These are phyloP conservation scores for Thermophis baileyi DNA, from an alignment of 2,113 vertebrate genomes.

Conservation along the genomic window DNA sequence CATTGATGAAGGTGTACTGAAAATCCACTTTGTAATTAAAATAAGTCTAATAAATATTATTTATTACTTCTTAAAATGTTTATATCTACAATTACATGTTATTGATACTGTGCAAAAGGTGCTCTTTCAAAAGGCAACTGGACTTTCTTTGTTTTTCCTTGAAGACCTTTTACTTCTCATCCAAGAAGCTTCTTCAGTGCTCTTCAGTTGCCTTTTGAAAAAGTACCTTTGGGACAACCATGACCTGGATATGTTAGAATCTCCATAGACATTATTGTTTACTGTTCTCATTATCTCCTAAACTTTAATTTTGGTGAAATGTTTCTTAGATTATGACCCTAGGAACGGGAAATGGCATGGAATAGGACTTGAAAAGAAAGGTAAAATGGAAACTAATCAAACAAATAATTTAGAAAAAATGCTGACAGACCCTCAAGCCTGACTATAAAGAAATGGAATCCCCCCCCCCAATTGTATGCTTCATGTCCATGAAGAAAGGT, in stretches of 20 bases:
- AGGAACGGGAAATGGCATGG: not conserved
- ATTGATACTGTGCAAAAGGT: not conserved
- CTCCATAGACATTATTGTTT: not conserved
- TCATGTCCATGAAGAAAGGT: not conserved
- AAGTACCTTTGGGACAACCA: not conserved
- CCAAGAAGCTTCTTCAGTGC: not conserved
- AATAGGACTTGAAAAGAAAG: not conserved
- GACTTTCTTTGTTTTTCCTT: not conserved
- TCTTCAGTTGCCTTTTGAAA: not conserved
- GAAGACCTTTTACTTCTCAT: not conserved
- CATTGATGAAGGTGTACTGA: not conserved
- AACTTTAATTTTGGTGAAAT: not conserved
- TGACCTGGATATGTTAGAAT: not conserved
- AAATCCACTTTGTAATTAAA: not conserved
- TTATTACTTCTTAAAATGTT: not conserved
- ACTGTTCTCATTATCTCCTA: not conserved
- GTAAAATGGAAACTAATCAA: not conserved
- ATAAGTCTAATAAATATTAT: not conserved
- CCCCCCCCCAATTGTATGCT: not conserved
- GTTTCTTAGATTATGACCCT: not conserved
- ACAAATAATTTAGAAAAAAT: not conserved
- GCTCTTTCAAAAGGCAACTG: not conserved
- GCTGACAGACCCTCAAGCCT: not conserved
- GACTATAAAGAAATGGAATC: not conserved
- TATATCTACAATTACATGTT: not conserved